phyloP scores from a whole-genome alignment of 2,888 invertebrate species.

The Dolichomitus sp. region DNA sequence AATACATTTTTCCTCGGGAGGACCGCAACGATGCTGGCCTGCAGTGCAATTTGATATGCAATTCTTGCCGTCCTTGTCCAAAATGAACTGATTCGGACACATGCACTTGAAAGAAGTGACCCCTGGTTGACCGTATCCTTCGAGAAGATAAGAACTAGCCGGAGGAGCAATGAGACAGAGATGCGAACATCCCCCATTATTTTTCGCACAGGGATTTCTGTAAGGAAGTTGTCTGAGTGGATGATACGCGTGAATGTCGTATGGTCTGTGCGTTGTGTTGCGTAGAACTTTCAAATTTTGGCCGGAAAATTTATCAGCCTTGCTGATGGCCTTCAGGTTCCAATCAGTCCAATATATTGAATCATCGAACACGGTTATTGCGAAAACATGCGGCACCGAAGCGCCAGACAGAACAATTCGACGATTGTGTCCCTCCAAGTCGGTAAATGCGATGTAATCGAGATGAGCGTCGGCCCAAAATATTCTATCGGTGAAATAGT shows the following conservation, averaged over 20 bases:
- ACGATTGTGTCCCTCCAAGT: constrained; percentile 96
- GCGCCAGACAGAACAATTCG: constrained; percentile 93
- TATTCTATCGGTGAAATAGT: constrained; percentile 97
- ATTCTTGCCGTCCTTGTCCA: constrained; percentile 93
- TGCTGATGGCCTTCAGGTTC: constrained; percentile 97
- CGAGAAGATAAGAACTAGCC: constrained; percentile 92
- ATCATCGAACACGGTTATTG: constrained; percentile 97
- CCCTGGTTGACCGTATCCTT: constrained; percentile 93
- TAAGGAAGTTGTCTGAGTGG: constrained; percentile 95
- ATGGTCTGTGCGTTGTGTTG: constrained; percentile 98
- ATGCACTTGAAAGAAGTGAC: constrained; percentile 94
- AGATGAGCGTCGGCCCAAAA: constrained; percentile 99
- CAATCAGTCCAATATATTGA: constrained; percentile 99
- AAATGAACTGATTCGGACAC: constrained; percentile 97
- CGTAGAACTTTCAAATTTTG: constrained; percentile 91
- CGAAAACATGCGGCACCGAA: constrained; percentile 98
- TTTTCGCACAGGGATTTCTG: constrained; percentile 95
- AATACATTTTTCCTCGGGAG: constrained; percentile 91
- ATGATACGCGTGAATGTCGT: constrained; percentile 97
- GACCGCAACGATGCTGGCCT: constrained; percentile 93
- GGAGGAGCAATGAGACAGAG: constrained; percentile 96
- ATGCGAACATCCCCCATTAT: constrained; percentile 99
- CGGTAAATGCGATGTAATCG: constrained; percentile 98
- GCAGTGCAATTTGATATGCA: constrained; percentile 98
- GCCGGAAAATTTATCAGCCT: constrained; percentile 97